These are phyloP conservation scores for Ascaphus truei DNA, from an alignment of 2,113 vertebrate genomes.

Conservation along the genomic window DNA sequence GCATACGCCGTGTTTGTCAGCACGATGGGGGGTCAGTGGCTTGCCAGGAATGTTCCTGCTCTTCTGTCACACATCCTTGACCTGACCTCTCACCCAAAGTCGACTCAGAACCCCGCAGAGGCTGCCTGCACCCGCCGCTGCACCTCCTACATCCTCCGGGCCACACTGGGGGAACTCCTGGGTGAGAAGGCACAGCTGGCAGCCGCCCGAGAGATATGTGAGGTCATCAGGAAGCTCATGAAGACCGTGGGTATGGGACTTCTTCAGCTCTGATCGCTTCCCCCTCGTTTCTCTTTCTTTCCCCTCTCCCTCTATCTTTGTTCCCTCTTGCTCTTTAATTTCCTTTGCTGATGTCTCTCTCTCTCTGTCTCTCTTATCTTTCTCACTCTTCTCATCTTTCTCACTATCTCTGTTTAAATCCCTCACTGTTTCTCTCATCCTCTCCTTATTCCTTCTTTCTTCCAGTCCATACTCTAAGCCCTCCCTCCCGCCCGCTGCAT, in stretches of 20 bases:
- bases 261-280: background rate
- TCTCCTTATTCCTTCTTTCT: no score
- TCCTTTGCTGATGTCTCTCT: background rate
- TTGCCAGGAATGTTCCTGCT: constrained; percentile 78
- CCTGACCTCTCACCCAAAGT: constrained; percentile 72
- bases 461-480: no score
- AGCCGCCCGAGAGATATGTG: constrained; percentile 81
- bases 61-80: constrained; percentile 79
- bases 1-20: constrained; percentile 85
- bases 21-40: constrained; percentile 77
- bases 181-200: constrained; percentile 90
- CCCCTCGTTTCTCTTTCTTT: rapidly evolving
- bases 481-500: no score
- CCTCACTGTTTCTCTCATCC: no score
- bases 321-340: background rate
- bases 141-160: constrained; percentile 83
- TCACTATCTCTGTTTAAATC: no score
- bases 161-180: constrained; percentile 77
- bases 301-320: background rate
- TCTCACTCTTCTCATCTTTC: no score
- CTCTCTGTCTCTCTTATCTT: background rate
- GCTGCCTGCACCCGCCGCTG: constrained; percentile 70
- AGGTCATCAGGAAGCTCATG: constrained; percentile 72
- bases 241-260: constrained; percentile 73
- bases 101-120: constrained; percentile 67